Percentiles rank a stretch among this genome's conserved stretches.
Evolutionary conservation across 2,888 invertebrate species (phyloP).

Genomic region (Halictus quadricinctus): DNA sequence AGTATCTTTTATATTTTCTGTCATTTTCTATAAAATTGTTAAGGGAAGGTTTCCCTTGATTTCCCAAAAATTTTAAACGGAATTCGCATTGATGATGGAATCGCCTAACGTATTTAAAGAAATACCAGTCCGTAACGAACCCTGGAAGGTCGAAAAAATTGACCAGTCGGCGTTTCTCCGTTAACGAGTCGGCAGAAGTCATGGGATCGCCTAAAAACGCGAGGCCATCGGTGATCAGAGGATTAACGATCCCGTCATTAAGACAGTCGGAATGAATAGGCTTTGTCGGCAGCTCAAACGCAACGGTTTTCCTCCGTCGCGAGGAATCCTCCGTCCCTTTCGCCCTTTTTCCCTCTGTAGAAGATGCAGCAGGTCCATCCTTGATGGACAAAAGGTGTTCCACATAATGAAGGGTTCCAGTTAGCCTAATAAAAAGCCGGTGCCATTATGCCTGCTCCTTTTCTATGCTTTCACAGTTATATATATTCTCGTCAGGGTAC

Average conservation of each 20-base stretch:
- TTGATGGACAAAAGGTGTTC: slow-evolving; percentile 73
- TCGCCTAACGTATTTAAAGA: neutral
- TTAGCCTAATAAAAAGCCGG: slow-evolving; percentile 73
- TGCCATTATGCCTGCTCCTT: slow-evolving; percentile 64
- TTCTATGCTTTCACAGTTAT: slow-evolving; percentile 30
- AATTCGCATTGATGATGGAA: neutral
- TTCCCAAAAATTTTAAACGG: neutral
- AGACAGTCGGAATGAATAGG: slow-evolving; percentile 65
- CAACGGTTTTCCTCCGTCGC: slow-evolving; percentile 54
- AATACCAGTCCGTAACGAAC: neutral
- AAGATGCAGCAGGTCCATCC: slow-evolving; percentile 55
- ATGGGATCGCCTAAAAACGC: slow-evolving; percentile 46
- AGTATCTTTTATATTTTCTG: neutral
- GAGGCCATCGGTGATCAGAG: slow-evolving; percentile 46
- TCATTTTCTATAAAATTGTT: neutral
- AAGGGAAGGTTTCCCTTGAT: neutral
- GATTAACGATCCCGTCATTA: slow-evolving; percentile 67
- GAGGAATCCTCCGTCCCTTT: slow-evolving; percentile 53
- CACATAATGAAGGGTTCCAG: slow-evolving; percentile 74
- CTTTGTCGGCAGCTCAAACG: slow-evolving; percentile 52
- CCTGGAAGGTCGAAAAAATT: neutral
- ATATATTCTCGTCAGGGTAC: slow-evolving; percentile 30
- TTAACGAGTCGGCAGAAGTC: slow-evolving; percentile 43
- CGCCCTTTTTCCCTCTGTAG: slow-evolving; percentile 44
- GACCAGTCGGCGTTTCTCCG: slow-evolving; percentile 21